Evolutionary conservation across 2,113 vertebrate genomes (phyloP), one percentile per base, ranked within the genome.

Genomic region (Paracanthobrama guichenoti): DNA sequence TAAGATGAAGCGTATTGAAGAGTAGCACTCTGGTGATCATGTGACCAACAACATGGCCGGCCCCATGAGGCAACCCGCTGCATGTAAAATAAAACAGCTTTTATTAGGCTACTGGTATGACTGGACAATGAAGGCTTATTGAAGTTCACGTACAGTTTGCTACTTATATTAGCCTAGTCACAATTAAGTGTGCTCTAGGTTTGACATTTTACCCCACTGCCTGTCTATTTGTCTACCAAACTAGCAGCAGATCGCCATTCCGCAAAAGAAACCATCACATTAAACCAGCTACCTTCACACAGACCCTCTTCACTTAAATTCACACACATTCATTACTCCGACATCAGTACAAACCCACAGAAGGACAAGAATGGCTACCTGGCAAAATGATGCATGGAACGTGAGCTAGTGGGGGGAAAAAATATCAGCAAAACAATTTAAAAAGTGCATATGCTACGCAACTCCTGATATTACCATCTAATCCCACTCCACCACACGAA

Each of bases 371-470:
- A 57, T 1, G 79, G 86, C 76, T 79, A 48, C 46, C 26, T 76
- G 81, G 81, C 53, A 77, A 85, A 81, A 71, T 75, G 81, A 83
- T 83, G 57, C 76, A 77, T 8, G 73, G 81, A 81, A 82, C n/a
- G 84, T 62, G 44, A 79, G 85, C 22, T 55, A 12, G 28, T 62
- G 35, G 73, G 66, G 46, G 14, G 72, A 72, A 42, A 57, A 74
- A 31, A 84, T 26, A 81, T 35, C 75, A 87, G 86, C 88, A 89
- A 86, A 91, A 93, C 90, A 89, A 89, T 93, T 90, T 89, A 90
- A 93, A 93, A 94, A 94, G 92, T 92, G 92, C 93, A 93, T 92
- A 93, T 93, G 89, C 90, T 81, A 88, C 89, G 87, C 89, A 93
- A 93, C 91, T 92, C 84, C 88, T 87, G 72, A 80, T 83, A 88